Conservation (phyloP, 2,888 invertebrate species). For the Camponotus fellah region DNA sequence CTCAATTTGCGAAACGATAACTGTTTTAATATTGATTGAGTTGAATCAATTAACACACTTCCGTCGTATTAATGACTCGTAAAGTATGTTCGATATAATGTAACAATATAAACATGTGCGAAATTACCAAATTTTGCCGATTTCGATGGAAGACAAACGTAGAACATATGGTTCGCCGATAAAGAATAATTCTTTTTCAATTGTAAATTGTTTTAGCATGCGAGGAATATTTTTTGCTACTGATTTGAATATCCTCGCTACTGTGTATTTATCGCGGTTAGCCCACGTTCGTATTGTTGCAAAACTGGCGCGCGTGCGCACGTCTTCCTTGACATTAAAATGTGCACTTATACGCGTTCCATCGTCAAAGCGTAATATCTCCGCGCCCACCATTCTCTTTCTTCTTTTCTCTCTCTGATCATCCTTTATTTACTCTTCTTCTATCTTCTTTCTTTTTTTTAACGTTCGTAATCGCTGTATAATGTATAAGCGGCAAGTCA, state of each 20-base stretch:
- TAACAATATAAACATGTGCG: background rate
- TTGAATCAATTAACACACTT: background rate
- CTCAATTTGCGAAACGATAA: background rate
- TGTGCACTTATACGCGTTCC: constrained; percentile 69
- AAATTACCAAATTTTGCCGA: background rate
- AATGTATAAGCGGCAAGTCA: constrained; percentile 33
- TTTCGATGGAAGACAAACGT: constrained; percentile 9
- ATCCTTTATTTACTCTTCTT: background rate
- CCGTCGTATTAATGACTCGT: background rate
- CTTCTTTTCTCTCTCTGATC: constrained; percentile 3
- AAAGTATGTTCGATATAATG: background rate
- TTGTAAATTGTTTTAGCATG: constrained; percentile 18
- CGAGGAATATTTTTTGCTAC: background rate
- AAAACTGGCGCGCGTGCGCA: constrained; percentile 64
- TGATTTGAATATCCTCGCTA: constrained; percentile 28
- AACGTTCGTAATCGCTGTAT: constrained; percentile 29
- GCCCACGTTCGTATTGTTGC: constrained; percentile 72
- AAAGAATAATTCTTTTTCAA: constrained; percentile 63
- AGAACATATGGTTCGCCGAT: background rate
- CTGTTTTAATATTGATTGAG: background rate
- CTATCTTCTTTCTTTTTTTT: constrained; percentile 24
- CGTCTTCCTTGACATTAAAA: constrained; percentile 76
- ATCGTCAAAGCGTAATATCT: constrained; percentile 70
- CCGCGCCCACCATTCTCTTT: constrained; percentile 61
- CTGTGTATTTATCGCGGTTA: constrained; percentile 43